Conservation (phyloP, 2,888 invertebrate species). For the Aelia acuminata region DNA sequence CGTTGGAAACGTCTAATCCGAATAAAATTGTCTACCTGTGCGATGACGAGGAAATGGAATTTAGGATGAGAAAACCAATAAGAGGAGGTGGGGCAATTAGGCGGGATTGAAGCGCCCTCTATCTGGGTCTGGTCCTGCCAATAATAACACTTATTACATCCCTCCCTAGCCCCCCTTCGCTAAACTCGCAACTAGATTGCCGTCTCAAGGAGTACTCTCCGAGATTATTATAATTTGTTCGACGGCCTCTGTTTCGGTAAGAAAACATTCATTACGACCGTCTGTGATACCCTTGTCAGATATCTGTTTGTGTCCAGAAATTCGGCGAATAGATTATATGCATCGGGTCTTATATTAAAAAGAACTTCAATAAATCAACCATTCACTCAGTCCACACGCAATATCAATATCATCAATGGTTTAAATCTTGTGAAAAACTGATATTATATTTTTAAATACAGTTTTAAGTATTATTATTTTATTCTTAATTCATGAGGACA, state of each 20-base stretch:
- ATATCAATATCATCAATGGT: no score
- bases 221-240: background rate
- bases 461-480: no score
- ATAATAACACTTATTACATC: slow-evolving; percentile 11
- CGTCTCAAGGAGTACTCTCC: background rate
- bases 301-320: background rate
- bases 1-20: background rate
- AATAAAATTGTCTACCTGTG: background rate
- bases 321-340: slow-evolving; percentile 1
- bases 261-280: background rate
- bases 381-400: no score
- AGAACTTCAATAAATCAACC: background rate
- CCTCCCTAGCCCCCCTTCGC: background rate
- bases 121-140: background rate
- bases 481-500: no score
- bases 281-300: background rate
- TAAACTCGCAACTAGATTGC: slow-evolving; percentile 2
- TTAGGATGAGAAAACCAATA: slow-evolving; percentile 26
- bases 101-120: background rate
- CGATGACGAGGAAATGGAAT: background rate
- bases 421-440: no score
- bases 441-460: no score
- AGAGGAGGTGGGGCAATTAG: background rate
- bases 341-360: background rate
- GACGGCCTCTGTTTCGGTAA: slow-evolving; percentile 28